phyloP scores from a whole-genome alignment of 2,888 invertebrate genomes.

The Mythimna lalbum region DNA sequence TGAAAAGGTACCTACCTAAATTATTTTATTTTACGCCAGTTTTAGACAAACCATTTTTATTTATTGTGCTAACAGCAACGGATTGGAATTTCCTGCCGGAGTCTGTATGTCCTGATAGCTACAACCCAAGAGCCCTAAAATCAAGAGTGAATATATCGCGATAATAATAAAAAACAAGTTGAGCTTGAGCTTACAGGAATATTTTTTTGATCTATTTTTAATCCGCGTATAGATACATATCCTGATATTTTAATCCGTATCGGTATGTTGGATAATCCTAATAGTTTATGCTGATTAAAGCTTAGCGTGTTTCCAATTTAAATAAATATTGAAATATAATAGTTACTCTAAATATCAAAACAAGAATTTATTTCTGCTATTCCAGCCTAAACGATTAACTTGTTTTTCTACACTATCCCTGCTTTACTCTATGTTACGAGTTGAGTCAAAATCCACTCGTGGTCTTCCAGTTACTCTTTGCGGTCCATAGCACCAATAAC shows the following conservation, averaged over 20 bases:
- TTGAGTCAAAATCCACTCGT: too few relatives aligned
- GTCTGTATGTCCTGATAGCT: too few relatives aligned
- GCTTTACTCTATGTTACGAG: neutral
- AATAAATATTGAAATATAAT: constrained; percentile 6
- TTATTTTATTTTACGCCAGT: too few relatives aligned
- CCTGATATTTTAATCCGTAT: constrained; percentile 27
- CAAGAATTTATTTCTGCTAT: neutral
- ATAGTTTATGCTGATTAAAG: constrained; percentile 30
- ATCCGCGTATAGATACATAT: neutral
- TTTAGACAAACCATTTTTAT: too few relatives aligned
- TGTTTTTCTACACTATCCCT: neutral
- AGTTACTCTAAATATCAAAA: neutral
- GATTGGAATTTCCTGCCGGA: too few relatives aligned
- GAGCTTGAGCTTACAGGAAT: neutral
- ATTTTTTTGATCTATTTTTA: neutral
- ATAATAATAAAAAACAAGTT: too few relatives aligned
- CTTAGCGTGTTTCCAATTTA: constrained; percentile 5
- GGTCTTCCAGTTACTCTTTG: too few relatives aligned
- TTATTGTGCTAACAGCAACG: too few relatives aligned
- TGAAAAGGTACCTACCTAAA: too few relatives aligned
- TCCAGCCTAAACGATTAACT: neutral
- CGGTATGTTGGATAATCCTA: constrained; percentile 24
- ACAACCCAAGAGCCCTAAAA: too few relatives aligned
- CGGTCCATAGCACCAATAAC: too few relatives aligned
- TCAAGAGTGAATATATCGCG: too few relatives aligned